Evolutionary conservation across 2,113 vertebrate species (phyloP).

Genomic region (Carassius auratus): DNA sequence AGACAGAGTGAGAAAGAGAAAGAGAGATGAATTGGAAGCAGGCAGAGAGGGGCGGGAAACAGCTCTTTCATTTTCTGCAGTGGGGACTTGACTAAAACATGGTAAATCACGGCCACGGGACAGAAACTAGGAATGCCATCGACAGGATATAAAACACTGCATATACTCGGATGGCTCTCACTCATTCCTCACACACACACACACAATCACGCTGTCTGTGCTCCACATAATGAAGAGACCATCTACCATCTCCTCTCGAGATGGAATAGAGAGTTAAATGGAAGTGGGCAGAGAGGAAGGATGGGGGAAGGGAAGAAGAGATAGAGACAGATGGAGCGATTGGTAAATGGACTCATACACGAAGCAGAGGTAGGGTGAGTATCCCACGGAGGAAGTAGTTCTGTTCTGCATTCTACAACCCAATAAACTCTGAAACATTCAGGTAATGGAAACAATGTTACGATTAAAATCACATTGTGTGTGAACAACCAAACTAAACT

Average conservation of each 20-base stretch:
- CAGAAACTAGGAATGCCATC: slow-evolving; percentile 63
- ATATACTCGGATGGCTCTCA: slow-evolving; percentile 40
- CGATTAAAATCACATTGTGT: background rate
- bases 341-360: background rate
- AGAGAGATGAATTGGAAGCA: slow-evolving; percentile 22
- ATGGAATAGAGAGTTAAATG: slow-evolving; percentile 36
- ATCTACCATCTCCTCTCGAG: slow-evolving; percentile 22
- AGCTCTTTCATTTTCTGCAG: slow-evolving; percentile 11
- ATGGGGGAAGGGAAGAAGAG: background rate
- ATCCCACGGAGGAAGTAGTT: background rate
- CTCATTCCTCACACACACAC: slow-evolving; percentile 15
- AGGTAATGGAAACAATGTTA: background rate
- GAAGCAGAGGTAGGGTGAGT: background rate
- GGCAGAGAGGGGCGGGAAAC: slow-evolving; percentile 1
- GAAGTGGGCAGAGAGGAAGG: slow-evolving; percentile 27
- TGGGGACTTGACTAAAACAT: slow-evolving; percentile 57
- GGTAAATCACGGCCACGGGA: slow-evolving; percentile 70
- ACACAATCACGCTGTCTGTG: slow-evolving; percentile 32
- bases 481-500: no score
- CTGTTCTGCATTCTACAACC: background rate
- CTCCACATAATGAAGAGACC: slow-evolving; percentile 57
- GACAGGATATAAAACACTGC: slow-evolving; percentile 73
- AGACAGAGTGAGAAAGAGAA: slow-evolving; percentile 12
- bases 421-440: background rate
- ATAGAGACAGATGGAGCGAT: background rate